Evolutionary conservation across 1,140 invertebrate genomes (phyloP).

Genomic region (Antheraea pernyi): DNA sequence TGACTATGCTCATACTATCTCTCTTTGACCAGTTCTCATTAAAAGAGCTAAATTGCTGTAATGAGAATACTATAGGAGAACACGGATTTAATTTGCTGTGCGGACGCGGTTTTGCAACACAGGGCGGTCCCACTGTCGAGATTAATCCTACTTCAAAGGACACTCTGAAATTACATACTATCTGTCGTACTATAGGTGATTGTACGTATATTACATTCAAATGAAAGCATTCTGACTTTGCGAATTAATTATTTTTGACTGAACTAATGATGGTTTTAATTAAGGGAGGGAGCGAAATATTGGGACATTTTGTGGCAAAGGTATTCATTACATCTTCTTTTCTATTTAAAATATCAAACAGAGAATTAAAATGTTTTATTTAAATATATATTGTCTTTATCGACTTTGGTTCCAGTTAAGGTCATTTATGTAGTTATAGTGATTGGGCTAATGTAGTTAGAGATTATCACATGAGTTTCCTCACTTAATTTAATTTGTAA

Average conservation of each 20-base stretch:
- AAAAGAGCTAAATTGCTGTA: constrained; percentile 49
- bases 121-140: constrained; percentile 37
- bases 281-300: neutral
- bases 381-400: too few species aligned
- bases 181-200: constrained; percentile 20
- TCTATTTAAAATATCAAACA: neutral
- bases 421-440: too few species aligned
- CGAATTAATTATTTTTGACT: constrained; percentile 19
- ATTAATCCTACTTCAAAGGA: constrained; percentile 74
- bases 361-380: too few species aligned
- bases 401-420: too few species aligned
- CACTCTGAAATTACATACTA: constrained; percentile 50
- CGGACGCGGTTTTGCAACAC: constrained; percentile 30
- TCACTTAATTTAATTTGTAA: too few species aligned
- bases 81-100: constrained; percentile 64
- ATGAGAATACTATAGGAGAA: constrained; percentile 62
- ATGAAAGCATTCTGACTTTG: constrained; percentile 28
- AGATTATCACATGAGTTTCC: too few species aligned
- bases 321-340: neutral
- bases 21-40: constrained; percentile 26
- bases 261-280: constrained; percentile 16
- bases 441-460: too few species aligned
- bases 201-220: constrained; percentile 28
- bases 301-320: neutral
- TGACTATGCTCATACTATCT: neutral